Conservation (phyloP, 2,113 vertebrate genomes). For the Onychorhynchus coronatus region DNA sequence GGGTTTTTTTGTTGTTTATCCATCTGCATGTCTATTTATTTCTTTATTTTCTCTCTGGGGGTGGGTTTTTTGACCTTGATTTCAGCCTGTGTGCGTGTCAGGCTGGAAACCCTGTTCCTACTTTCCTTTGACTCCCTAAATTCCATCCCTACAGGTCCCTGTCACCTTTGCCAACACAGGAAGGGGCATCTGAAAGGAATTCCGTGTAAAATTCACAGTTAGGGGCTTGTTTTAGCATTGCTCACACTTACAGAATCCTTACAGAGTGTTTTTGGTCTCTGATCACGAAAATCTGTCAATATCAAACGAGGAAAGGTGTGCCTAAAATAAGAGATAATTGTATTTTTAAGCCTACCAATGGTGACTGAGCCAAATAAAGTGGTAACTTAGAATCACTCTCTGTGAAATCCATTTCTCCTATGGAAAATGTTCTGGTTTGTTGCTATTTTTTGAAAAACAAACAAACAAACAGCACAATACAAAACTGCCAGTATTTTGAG, state of each 20-base stretch:
- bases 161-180: neutral
- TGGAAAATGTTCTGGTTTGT: neutral
- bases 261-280: neutral
- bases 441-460: neutral
- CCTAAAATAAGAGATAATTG: neutral
- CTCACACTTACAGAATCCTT: neutral
- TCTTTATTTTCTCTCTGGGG: neutral
- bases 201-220: neutral
- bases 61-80: neutral
- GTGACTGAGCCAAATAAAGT: neutral
- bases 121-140: neutral
- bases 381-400: neutral
- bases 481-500: neutral
- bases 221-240: neutral
- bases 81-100: neutral
- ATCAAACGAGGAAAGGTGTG: neutral
- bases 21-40: too few species aligned
- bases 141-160: neutral
- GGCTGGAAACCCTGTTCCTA: neutral
- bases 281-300: neutral
- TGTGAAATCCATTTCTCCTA: neutral
- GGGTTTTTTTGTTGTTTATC: neutral
- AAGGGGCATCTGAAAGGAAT: neutral
- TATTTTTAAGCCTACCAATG: neutral
- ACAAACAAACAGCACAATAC: neutral